phyloP scores from a whole-genome alignment of 2,797 vertebrate species.

The Cyclura pinguis region DNA sequence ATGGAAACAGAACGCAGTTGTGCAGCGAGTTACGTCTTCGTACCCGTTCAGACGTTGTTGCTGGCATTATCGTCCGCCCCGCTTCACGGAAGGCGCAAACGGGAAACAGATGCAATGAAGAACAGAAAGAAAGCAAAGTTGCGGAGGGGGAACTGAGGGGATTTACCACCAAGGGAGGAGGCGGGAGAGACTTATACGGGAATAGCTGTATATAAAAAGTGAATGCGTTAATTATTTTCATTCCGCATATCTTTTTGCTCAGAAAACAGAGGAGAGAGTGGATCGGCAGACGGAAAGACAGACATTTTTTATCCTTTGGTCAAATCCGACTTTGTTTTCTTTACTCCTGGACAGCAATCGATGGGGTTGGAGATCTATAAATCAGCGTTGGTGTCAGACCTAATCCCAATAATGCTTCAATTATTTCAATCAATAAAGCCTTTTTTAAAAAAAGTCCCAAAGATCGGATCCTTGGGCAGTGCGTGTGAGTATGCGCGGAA shows the following conservation, averaged over 20 bases:
- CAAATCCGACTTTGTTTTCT: conserved; percentile 78
- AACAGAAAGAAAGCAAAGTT: conserved; percentile 30
- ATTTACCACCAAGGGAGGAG: conserved; percentile 10
- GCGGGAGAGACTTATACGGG: too few relatives aligned
- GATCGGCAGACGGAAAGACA: too few relatives aligned
- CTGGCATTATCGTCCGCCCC: conserved; percentile 67
- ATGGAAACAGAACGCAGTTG: conserved; percentile 82
- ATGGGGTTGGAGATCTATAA: conserved; percentile 81
- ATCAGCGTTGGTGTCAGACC: conserved; percentile 84
- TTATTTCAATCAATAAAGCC: conserved; percentile 83
- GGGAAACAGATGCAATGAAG: conserved; percentile 80
- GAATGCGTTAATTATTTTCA: neutral
- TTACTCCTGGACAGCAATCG: conserved; percentile 81
- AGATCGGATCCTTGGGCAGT: neutral
- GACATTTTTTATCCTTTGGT: conserved; percentile 42
- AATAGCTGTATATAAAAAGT: neutral
- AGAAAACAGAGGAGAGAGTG: neutral
- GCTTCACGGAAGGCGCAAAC: conserved; percentile 80
- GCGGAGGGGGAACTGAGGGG: neutral
- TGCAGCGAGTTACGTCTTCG: conserved; percentile 73
- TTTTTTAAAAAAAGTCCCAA: conserved; percentile 77
- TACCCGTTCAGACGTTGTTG: conserved; percentile 73
- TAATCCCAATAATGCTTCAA: conserved; percentile 87
- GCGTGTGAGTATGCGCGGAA: fast-evolving
- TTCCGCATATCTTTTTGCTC: neutral